These are phyloP conservation scores for Dasypogon diadema DNA, from an alignment of 2,888 invertebrate species.

Conservation along the genomic window DNA sequence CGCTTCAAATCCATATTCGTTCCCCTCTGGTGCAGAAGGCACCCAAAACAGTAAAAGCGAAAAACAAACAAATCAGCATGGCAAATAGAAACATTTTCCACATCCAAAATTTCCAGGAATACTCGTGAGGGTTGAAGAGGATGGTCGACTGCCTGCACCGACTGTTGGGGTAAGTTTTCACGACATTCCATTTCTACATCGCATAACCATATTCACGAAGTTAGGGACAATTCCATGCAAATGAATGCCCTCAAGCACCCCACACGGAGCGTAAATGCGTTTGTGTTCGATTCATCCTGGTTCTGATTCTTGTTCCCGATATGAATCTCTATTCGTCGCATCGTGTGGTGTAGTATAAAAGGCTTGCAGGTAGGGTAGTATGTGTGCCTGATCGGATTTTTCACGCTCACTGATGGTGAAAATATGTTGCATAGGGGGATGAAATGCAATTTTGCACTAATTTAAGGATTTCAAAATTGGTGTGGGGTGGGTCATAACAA, in stretches of 20 bases:
- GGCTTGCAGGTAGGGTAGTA: constrained; percentile 11
- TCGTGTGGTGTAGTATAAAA: too few species aligned
- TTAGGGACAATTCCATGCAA: constrained; percentile 13
- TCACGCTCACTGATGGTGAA: constrained; percentile 50
- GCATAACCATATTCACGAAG: background rate
- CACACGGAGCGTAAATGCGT: too few species aligned
- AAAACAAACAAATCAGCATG: constrained; percentile 37
- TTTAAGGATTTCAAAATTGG: constrained; percentile 22
- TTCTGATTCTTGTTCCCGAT: too few species aligned
- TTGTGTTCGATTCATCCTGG: too few species aligned
- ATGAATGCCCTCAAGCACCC: constrained; percentile 2
- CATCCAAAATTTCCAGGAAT: background rate
- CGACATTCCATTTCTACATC: background rate
- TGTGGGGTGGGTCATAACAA: background rate
- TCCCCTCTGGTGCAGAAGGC: background rate
- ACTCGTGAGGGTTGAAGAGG: background rate
- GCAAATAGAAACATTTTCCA: constrained; percentile 44
- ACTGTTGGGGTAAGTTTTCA: background rate
- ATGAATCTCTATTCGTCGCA: too few species aligned
- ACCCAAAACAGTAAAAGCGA: background rate
- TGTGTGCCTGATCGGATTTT: constrained; percentile 43
- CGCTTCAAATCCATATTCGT: background rate
- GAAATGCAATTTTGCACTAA: constrained; percentile 31
- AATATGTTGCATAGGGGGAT: constrained; percentile 30
- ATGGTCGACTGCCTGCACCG: background rate